These are phyloP conservation scores for Drosophila falleni DNA, from an alignment of 2,888 invertebrate species.

Conservation along the genomic window DNA sequence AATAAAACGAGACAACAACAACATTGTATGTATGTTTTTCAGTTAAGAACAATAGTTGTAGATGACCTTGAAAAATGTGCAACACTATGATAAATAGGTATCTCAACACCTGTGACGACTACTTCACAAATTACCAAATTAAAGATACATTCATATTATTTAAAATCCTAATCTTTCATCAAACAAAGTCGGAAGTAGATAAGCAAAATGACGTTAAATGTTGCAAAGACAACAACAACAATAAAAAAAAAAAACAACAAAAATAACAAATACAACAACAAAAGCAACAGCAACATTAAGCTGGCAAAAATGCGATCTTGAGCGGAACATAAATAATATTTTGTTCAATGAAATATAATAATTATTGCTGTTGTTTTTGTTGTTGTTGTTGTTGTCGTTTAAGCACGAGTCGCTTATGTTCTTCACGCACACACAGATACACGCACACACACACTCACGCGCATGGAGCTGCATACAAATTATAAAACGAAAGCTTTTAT, in stretches of 20 bases:
- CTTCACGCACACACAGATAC: constrained; percentile 68
- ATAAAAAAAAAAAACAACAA: constrained; percentile 23
- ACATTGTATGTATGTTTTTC: not conserved
- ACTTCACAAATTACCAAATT: constrained; percentile 19
- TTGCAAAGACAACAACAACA: constrained; percentile 25
- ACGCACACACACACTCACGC: constrained; percentile 53
- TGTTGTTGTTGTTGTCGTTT: constrained; percentile 52
- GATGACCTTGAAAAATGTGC: constrained; percentile 45
- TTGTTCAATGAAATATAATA: constrained; percentile 79
- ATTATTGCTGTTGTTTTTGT: constrained; percentile 35
- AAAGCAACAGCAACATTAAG: constrained; percentile 29
- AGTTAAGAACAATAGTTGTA: constrained; percentile 12
- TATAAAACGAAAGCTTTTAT: constrained; percentile 81
- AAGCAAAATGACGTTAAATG: constrained; percentile 28
- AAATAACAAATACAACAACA: constrained; percentile 33
- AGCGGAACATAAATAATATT: constrained; percentile 81
- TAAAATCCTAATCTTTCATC: constrained; percentile 11
- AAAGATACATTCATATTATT: not conserved
- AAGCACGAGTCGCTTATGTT: constrained; percentile 74
- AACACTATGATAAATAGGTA: constrained; percentile 11
- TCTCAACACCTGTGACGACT: constrained; percentile 25
- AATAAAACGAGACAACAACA: not conserved
- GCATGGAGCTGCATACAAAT: constrained; percentile 76
- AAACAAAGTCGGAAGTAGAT: constrained; percentile 47
- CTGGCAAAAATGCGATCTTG: constrained; percentile 73